Evolutionary conservation across 2,797 vertebrate species (phyloP).

Genomic region (Pangasius mekongensis): DNA sequence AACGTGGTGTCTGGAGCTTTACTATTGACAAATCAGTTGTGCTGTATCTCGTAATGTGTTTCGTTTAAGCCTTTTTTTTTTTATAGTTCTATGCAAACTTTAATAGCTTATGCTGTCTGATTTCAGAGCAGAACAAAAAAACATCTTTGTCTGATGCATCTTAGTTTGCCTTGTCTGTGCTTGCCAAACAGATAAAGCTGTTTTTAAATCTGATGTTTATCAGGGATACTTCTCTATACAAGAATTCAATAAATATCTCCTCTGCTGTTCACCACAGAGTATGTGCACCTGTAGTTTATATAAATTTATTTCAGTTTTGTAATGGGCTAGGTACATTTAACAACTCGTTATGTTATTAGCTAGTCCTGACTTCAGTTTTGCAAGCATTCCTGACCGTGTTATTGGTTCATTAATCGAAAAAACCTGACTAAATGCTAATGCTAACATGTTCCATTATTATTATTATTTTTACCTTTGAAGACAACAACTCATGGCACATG

Average conservation of each 20-base stretch:
- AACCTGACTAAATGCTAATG: too few species aligned
- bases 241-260: not conserved
- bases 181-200: not conserved
- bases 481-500: too few species aligned
- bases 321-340: not conserved
- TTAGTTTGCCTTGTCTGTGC: not conserved
- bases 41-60: not conserved
- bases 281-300: not conserved
- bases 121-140: not conserved
- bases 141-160: not conserved
- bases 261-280: not conserved
- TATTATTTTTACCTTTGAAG: too few species aligned
- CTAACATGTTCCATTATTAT: too few species aligned
- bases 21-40: not conserved
- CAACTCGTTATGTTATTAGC: not conserved
- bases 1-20: not conserved
- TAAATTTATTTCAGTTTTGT: too few species aligned
- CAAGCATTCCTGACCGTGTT: too few species aligned
- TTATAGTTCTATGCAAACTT: not conserved
- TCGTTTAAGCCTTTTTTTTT: not conserved
- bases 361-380: not conserved
- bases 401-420: too few species aligned
- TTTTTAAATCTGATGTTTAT: not conserved
- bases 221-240: not conserved
- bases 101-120: not conserved